Conservation (phyloP, 2,797 vertebrate species). For the Decapterus maruadsi region DNA sequence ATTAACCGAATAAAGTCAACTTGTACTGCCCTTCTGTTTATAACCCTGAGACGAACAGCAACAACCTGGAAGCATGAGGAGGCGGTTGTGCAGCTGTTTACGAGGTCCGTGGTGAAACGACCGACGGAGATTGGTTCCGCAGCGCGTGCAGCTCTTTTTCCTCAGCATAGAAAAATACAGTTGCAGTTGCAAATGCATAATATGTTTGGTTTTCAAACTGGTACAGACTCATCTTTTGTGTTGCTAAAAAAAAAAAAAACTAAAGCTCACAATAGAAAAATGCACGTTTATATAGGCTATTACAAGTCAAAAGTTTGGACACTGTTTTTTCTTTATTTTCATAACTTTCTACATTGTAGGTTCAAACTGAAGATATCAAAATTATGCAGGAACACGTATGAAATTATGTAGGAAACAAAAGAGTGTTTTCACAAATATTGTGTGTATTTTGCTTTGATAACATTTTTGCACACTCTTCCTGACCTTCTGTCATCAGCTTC, state of each 20-base stretch:
- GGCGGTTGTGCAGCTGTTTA: conserved; percentile 29
- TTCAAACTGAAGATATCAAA: no score
- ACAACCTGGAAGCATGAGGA: conserved; percentile 40
- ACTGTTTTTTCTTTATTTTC: no score
- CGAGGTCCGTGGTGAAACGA: conserved; percentile 19
- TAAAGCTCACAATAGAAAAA: no score
- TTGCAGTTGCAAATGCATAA: background rate
- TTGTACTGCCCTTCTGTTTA: fast-evolving
- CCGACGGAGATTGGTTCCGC: conserved; percentile 53
- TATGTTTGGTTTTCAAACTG: background rate
- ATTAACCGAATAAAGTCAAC: fast-evolving
- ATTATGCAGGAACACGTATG: no score
- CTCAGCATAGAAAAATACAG: background rate
- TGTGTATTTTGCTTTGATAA: no score
- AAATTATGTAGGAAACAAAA: no score
- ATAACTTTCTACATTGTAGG: no score
- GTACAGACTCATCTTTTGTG: background rate
- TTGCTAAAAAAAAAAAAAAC: background rate
- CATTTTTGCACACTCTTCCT: no score
- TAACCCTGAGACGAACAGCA: background rate
- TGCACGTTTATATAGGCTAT: background rate
- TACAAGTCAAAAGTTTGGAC: no score
- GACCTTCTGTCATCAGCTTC: no score
- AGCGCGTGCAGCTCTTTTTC: no score
- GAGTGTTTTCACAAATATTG: no score